Conservation (phyloP, 2,888 invertebrate genomes). For the Amblyjoppa fuscipennis region DNA sequence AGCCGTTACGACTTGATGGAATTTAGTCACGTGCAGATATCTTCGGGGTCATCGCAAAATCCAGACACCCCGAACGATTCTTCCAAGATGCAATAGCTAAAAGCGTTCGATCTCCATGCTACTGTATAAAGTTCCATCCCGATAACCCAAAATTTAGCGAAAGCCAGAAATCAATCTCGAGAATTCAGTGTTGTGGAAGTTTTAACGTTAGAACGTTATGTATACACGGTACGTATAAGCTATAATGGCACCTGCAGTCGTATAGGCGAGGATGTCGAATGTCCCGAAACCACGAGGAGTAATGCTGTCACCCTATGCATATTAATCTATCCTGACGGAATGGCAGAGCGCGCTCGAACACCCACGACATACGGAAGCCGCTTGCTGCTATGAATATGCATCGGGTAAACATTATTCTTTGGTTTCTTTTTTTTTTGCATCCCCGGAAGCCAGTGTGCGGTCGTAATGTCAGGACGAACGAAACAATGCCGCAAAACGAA, state of each 20-base stretch:
- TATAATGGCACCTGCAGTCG: slow-evolving; percentile 44
- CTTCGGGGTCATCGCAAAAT: too few species aligned
- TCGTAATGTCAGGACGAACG: slow-evolving; percentile 69
- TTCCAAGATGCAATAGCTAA: too few species aligned
- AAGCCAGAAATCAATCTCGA: neutral
- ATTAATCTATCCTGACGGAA: slow-evolving; percentile 79
- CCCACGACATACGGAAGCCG: slow-evolving; percentile 67
- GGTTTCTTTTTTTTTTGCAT: slow-evolving; percentile 31
- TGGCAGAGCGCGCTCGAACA: slow-evolving; percentile 34
- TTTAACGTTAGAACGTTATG: neutral
- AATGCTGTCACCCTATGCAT: slow-evolving; percentile 80
- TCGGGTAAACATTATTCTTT: slow-evolving; percentile 75
- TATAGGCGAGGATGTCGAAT: slow-evolving; percentile 62
- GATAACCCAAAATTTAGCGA: too few species aligned
- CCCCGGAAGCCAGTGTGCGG: slow-evolving; percentile 56
- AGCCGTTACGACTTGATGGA: too few species aligned
- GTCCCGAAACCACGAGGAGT: slow-evolving; percentile 68
- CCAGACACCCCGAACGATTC: too few species aligned
- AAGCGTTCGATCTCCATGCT: too few species aligned
- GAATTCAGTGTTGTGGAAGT: neutral
- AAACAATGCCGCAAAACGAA: slow-evolving; percentile 67
- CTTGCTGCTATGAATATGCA: slow-evolving; percentile 78
- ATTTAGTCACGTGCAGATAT: too few species aligned
- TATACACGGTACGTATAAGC: slow-evolving; percentile 2
- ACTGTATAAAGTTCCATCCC: too few species aligned